phyloP scores from a whole-genome alignment of 2,888 invertebrate genomes.

The Sericinus montela region DNA sequence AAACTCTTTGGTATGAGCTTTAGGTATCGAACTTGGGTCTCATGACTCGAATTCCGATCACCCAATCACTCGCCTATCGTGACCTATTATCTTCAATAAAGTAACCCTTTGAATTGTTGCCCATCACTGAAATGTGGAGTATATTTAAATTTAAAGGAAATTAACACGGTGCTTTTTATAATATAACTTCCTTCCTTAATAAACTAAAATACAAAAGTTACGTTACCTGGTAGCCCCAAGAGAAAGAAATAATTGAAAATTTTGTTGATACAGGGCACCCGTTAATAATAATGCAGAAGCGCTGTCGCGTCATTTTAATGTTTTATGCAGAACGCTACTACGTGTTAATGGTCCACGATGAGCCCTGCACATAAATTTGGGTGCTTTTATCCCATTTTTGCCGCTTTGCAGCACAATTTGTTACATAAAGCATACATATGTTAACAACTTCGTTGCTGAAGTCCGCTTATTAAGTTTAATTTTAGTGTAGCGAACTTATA shows the following conservation, averaged over 20 bases:
- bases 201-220: constrained; percentile 22
- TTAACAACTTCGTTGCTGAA: constrained; percentile 24
- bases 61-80: no score
- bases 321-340: constrained; percentile 67
- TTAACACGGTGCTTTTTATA: no score
- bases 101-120: no score
- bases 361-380: constrained; percentile 63
- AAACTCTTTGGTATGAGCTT: no score
- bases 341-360: constrained; percentile 68
- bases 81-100: no score
- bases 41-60: no score
- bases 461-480: no score
- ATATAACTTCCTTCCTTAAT: no score
- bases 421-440: constrained; percentile 32
- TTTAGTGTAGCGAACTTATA: no score
- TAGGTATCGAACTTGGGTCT: no score
- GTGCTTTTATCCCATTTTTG: constrained; percentile 61
- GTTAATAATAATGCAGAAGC: constrained; percentile 64
- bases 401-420: constrained; percentile 52
- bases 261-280: constrained; percentile 50
- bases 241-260: constrained; percentile 60
- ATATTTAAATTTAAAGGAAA: no score
- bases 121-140: no score
- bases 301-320: constrained; percentile 64
- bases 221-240: constrained; percentile 34